Base-by-base conservation (phyloP, 2,888 invertebrate species). In the Drosophila putrida region DNA sequence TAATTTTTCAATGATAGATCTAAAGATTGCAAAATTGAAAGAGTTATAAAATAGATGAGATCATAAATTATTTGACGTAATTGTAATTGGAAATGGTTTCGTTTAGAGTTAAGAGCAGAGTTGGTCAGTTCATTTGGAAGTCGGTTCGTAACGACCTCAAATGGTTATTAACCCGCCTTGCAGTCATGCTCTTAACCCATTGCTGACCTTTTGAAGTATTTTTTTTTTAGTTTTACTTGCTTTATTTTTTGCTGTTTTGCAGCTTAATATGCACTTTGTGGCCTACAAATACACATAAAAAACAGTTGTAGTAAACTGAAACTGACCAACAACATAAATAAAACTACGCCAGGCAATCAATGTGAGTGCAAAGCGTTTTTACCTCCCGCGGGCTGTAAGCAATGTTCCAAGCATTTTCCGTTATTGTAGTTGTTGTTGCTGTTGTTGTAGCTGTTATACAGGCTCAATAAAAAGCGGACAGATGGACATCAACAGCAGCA, bases 301-400 rank as follows among this genome's bases (percentile, higher is more conserved):
- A 71, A 66, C 68, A 50, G 77, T 76, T 76, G 78, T 73, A 72
- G 78, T 78, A 62, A 73, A 76, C 78, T 69, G 73, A 71, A 77
- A 67, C 78, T 77, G 77, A 64, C 75, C 78, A 78, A 70, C 79
- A 78, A 82, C 82, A 87, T 83, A 83, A 83, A 83, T 83, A 83
- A 83, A 83, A 83, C 84, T 83, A 84, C 79, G 87, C 66, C 71
- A 70, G 81, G 78, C 87, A 83, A 83, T 83, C 82, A 83, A 83
- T 83, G 82, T 84, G 82, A 83, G 82, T 83, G 87, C 82, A 81
- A 87, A 83, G 76, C 81, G 87, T 86, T 82, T 82, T 82, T 83
- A 86, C 82, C 87, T 78, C 84, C 82, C 82, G 81, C 84, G 74
- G 82, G 82, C 70, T 57, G 73, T 80, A 69, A 69, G 83, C 76